Evolutionary conservation across 2,888 invertebrate genomes (phyloP).

Genomic region (Schizotus pectinicornis): DNA sequence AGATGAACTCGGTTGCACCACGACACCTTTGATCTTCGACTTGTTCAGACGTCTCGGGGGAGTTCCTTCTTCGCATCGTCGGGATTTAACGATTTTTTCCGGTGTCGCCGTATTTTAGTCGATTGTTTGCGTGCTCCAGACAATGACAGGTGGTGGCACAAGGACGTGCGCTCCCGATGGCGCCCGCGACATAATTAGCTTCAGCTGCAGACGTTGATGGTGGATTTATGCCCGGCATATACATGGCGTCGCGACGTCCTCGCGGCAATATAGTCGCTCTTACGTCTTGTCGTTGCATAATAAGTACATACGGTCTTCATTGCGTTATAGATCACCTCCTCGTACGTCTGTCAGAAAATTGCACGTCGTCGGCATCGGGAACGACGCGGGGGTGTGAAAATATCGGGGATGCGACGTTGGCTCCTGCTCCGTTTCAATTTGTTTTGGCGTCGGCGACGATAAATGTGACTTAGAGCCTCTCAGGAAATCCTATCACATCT

Average conservation of each 20-base stretch:
- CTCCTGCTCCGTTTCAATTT: constrained; percentile 3
- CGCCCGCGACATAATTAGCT: constrained; percentile 23
- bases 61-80: no score
- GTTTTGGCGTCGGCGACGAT: constrained; percentile 30
- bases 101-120: constrained; percentile 2
- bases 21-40: no score
- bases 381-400: no score
- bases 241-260: constrained; percentile 9
- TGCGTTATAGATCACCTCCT: constrained; percentile 17
- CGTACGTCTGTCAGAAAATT: neutral
- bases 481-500: constrained; percentile 39
- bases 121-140: constrained; percentile 5
- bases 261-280: constrained; percentile 14
- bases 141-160: constrained; percentile 4
- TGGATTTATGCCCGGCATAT: constrained; percentile 27
- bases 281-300: constrained; percentile 27
- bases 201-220: constrained; percentile 29
- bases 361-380: no score
- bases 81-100: no score
- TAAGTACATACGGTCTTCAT: constrained; percentile 17
- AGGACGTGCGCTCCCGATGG: neutral
- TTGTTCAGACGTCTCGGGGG: no score
- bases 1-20: no score
- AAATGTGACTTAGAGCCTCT: constrained; percentile 40
- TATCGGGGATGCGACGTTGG: no score